phyloP scores from a whole-genome alignment of 1,140 invertebrate species.

The Grapholita molesta region DNA sequence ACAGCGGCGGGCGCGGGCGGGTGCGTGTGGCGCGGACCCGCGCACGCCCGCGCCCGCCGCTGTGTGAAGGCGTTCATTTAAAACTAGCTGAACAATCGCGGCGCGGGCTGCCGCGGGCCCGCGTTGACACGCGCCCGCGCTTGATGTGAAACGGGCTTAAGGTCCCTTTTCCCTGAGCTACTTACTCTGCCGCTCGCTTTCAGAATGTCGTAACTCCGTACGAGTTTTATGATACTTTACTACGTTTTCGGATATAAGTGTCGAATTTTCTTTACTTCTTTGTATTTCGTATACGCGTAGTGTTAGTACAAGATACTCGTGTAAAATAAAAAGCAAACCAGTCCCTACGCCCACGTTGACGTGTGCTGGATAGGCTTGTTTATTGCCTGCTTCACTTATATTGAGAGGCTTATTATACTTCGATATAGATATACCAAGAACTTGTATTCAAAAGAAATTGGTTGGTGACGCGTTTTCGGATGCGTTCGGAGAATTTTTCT shows the following conservation, averaged over 20 bases:
- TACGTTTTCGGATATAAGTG: too few relatives aligned
- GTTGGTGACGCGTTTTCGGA: neutral
- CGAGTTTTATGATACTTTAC: neutral
- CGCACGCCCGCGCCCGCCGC: too few relatives aligned
- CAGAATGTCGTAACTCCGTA: neutral
- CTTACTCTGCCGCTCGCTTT: neutral
- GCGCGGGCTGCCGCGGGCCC: too few relatives aligned
- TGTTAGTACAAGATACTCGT: constrained; percentile 1
- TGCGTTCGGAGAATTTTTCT: too few relatives aligned
- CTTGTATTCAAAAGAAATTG: neutral
- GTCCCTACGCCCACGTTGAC: neutral
- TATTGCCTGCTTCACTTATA: constrained; percentile 8
- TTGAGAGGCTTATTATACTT: neutral
- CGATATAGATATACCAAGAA: neutral
- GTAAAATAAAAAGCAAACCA: neutral
- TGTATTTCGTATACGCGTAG: neutral
- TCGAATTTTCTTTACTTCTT: neutral
- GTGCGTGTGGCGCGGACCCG: too few relatives aligned
- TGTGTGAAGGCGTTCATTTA: too few relatives aligned
- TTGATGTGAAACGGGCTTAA: too few relatives aligned
- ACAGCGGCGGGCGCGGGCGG: too few relatives aligned
- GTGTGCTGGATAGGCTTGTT: neutral
- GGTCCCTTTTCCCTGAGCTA: neutral
- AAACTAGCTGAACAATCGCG: too few relatives aligned
- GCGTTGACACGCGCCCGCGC: too few relatives aligned